Percentiles rank a stretch among this genome's conserved stretches.
phyloP scores from a whole-genome alignment of 2,888 invertebrate genomes.

The Drosophila anomelani region DNA sequence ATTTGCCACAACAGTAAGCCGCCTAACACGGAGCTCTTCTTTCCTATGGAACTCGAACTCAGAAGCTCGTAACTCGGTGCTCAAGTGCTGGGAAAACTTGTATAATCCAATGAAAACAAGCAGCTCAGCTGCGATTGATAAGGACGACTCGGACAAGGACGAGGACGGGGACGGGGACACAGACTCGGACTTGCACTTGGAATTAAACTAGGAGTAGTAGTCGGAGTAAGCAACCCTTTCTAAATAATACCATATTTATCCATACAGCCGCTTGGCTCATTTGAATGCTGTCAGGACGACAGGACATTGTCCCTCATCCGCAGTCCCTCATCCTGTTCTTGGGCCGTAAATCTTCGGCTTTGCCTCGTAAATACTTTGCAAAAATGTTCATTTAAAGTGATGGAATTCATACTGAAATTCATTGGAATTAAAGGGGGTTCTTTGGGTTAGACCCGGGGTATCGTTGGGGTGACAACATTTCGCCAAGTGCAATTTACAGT shows the following conservation, averaged over 20 bases:
- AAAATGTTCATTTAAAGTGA: slow-evolving; percentile 16
- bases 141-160: slow-evolving; percentile 24
- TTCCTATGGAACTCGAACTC: background rate
- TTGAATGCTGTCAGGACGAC: slow-evolving; percentile 38
- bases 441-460: background rate
- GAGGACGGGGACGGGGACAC: background rate
- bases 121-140: slow-evolving; percentile 72
- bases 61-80: slow-evolving; percentile 9
- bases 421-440: background rate
- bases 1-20: slow-evolving; percentile 61
- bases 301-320: background rate
- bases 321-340: background rate
- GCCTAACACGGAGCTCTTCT: slow-evolving; percentile 36
- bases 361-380: slow-evolving; percentile 48
- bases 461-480: slow-evolving; percentile 56
- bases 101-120: slow-evolving; percentile 71
- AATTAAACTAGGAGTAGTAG: background rate
- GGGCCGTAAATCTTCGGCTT: slow-evolving; percentile 39
- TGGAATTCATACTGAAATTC: slow-evolving; percentile 15
- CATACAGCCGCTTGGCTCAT: slow-evolving; percentile 54
- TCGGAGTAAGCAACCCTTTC: background rate
- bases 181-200: background rate
- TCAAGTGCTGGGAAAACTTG: slow-evolving; percentile 57
- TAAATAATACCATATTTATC: slow-evolving; percentile 6
- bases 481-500: slow-evolving; percentile 68